Evolutionary conservation across 2,888 invertebrate species (phyloP).

Genomic region (Ditula angustiorana): DNA sequence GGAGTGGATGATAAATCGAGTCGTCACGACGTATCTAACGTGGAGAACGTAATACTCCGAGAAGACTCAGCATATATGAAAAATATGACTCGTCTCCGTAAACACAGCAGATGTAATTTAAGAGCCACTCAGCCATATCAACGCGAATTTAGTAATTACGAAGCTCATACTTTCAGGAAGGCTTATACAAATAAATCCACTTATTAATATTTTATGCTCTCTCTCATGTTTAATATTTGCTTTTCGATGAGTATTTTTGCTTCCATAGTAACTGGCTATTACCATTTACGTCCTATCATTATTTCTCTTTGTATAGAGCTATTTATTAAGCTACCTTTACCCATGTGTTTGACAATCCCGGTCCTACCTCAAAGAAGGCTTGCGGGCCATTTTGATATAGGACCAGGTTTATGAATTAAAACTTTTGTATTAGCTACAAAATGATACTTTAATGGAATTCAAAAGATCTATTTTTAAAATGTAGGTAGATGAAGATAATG

Average conservation of each 20-base stretch:
- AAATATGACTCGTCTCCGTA: slow-evolving; percentile 4
- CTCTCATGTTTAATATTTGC: slow-evolving; percentile 8
- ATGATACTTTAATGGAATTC: not conserved
- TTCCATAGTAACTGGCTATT: not conserved
- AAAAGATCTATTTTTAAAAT: not conserved
- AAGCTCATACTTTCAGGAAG: slow-evolving; percentile 20
- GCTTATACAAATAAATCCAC: slow-evolving; percentile 16
- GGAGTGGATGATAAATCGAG: slow-evolving; percentile 7
- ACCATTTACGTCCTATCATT: not conserved
- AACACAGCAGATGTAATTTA: slow-evolving; percentile 11
- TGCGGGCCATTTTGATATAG: not conserved
- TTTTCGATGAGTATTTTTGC: not conserved
- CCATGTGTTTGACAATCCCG: not conserved
- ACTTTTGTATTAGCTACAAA: not conserved
- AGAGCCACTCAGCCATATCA: slow-evolving; percentile 13
- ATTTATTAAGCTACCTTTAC: not conserved
- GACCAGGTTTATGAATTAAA: not conserved
- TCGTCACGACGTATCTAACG: slow-evolving; percentile 4
- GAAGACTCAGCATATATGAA: not conserved
- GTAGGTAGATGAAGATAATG: not conserved
- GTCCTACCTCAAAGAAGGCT: not conserved
- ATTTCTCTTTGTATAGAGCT: not conserved
- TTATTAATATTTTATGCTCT: slow-evolving; percentile 25
- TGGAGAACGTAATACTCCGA: not conserved
- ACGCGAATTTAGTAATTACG: slow-evolving; percentile 24